Conservation (phyloP, 2,113 vertebrate genomes). For the Rhinoderma darwinii region DNA sequence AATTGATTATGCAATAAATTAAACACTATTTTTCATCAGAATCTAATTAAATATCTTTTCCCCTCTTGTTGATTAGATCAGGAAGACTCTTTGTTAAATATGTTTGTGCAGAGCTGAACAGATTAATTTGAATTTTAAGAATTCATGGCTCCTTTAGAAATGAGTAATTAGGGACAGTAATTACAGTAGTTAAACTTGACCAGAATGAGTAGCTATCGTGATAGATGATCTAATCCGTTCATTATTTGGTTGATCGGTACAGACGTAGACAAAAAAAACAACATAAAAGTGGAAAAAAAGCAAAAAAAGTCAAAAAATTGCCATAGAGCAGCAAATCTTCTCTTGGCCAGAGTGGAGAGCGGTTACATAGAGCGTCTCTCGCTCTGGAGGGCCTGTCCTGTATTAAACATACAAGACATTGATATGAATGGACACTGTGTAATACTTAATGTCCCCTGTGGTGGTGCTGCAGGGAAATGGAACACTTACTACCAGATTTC, state of each 20-base stretch:
- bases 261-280: neutral
- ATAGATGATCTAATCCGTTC: neutral
- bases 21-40: slow-evolving; percentile 98
- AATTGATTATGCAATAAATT: slow-evolving; percentile 99
- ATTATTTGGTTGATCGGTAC: neutral
- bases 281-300: neutral
- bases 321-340: too few relatives aligned
- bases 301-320: neutral
- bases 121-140: slow-evolving; percentile 81
- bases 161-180: slow-evolving; percentile 82
- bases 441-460: too few relatives aligned
- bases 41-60: slow-evolving; percentile 93
- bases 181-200: slow-evolving; percentile 75
- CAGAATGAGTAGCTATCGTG: slow-evolving; percentile 63
- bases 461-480: too few relatives aligned
- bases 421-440: too few relatives aligned
- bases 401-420: too few relatives aligned
- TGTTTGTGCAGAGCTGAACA: slow-evolving; percentile 82
- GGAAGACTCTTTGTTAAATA: slow-evolving; percentile 79
- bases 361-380: too few relatives aligned
- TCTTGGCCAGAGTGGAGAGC: too few relatives aligned
- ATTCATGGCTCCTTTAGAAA: slow-evolving; percentile 75
- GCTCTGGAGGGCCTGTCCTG: too few relatives aligned
- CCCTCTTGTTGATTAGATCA: slow-evolving; percentile 85
- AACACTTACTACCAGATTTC: too few relatives aligned